These are phyloP conservation scores for Polyergus mexicanus DNA, from an alignment of 1,140 invertebrate species.

Conservation along the genomic window DNA sequence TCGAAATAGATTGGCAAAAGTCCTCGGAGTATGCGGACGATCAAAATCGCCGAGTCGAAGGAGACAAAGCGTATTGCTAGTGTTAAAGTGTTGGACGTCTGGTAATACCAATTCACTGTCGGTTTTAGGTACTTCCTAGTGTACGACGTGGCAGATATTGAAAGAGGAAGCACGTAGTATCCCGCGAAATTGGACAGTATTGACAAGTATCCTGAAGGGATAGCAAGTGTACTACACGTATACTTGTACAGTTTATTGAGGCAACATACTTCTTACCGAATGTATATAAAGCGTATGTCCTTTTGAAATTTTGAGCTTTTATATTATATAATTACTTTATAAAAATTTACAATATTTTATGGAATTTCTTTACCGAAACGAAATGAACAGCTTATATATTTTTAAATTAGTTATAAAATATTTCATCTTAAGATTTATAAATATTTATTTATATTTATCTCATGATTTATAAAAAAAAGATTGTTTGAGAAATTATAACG, in stretches of 20 bases:
- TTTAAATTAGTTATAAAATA: too few species aligned
- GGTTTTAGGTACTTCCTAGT: slow-evolving; percentile 54
- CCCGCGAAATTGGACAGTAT: slow-evolving; percentile 63
- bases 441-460: too few species aligned
- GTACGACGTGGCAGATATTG: slow-evolving; percentile 62
- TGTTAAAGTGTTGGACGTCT: slow-evolving; percentile 60
- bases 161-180: slow-evolving; percentile 62
- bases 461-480: too few species aligned
- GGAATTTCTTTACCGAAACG: neutral
- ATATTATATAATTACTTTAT: neutral
- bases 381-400: too few species aligned
- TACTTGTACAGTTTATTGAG: neutral
- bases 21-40: slow-evolving; percentile 33
- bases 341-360: neutral
- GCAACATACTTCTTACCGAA: slow-evolving; percentile 11
- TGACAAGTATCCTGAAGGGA: slow-evolving; percentile 61
- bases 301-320: neutral
- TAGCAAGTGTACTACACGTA: slow-evolving; percentile 44
- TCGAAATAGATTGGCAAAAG: slow-evolving; percentile 45
- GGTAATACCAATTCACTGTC: slow-evolving; percentile 62
- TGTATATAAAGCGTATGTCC: neutral
- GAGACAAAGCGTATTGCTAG: slow-evolving; percentile 50
- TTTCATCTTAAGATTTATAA: too few species aligned
- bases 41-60: slow-evolving; percentile 49
- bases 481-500: too few species aligned